A percentile compares a stretch with the other conserved stretches of the same genome.
phyloP scores from a whole-genome alignment of 23 tunicate genomes.

The Ciona savignyi region DNA sequence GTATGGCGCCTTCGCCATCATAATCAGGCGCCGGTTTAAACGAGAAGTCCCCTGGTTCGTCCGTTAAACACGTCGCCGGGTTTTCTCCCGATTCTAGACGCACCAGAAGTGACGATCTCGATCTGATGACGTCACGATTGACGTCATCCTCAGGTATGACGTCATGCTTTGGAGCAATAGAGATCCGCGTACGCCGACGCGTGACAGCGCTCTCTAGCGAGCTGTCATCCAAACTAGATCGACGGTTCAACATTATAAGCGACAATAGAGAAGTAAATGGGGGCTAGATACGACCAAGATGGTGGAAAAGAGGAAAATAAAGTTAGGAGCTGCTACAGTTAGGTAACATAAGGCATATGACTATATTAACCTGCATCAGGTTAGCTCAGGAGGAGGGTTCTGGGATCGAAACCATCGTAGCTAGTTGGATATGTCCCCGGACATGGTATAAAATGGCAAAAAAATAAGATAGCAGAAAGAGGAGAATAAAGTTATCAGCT shows the following conservation, averaged over 20 bases:
- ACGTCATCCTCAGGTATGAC: constrained; percentile 18
- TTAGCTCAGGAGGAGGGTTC: no score
- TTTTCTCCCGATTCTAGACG: constrained; percentile 1
- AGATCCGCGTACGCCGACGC: constrained; percentile 9
- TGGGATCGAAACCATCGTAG: no score
- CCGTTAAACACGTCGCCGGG: not conserved
- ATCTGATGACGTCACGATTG: constrained; percentile 2
- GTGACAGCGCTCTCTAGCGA: constrained; percentile 10
- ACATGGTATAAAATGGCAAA: no score
- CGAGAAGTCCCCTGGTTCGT: not conserved
- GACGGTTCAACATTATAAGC: not conserved
- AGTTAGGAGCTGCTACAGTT: no score
- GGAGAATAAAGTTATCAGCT: no score
- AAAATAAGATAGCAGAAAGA: no score
- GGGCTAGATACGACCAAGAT: no score
- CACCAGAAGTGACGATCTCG: constrained; percentile 4
- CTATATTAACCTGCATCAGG: no score
- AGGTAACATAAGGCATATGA: no score
- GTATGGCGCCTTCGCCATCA: not conserved
- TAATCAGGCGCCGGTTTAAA: not conserved
- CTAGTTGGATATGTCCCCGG: no score
- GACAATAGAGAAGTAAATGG: not conserved
- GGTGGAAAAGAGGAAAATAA: no score
- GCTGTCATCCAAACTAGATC: constrained; percentile 7
- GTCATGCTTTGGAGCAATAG: constrained; percentile 13